These are phyloP conservation scores for Perccottus glenii DNA, from an alignment of 2,113 vertebrate species.

Conservation along the genomic window DNA sequence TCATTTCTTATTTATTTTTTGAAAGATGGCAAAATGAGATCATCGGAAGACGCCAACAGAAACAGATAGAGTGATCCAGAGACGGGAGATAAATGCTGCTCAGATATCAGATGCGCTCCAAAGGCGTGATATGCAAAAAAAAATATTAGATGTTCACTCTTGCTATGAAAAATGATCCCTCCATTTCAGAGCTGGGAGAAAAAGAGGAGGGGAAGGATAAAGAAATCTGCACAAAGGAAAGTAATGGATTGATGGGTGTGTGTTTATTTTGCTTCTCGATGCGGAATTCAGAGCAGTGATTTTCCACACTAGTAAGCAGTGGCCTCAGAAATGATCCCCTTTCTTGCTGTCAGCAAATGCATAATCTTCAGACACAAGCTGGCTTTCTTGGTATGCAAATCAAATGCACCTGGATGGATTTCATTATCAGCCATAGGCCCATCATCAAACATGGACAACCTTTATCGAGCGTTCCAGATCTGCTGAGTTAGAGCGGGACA, in stretches of 20 bases:
- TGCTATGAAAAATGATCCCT: slow-evolving; percentile 43
- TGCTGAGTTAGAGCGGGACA: neutral
- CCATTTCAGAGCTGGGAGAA: slow-evolving; percentile 9
- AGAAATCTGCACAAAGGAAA: slow-evolving; percentile 24
- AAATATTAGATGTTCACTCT: neutral
- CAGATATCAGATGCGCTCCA: slow-evolving; percentile 29
- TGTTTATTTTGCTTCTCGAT: slow-evolving; percentile 60
- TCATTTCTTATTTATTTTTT: slow-evolving; percentile 40
- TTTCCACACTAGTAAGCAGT: slow-evolving; percentile 57
- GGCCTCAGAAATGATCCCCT: slow-evolving; percentile 40
- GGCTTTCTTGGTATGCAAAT: slow-evolving; percentile 53
- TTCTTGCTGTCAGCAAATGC: slow-evolving; percentile 41
- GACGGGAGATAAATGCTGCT: slow-evolving; percentile 13
- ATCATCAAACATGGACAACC: neutral
- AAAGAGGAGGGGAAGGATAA: neutral
- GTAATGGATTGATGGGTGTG: slow-evolving; percentile 47
- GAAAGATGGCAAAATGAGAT: slow-evolving; percentile 11
- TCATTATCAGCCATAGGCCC: neutral
- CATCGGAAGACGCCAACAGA: slow-evolving; percentile 17
- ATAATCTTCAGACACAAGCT: slow-evolving; percentile 41
- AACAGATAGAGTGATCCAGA: slow-evolving; percentile 6
- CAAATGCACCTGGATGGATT: slow-evolving; percentile 44
- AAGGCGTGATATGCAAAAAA: neutral
- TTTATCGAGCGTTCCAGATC: neutral
- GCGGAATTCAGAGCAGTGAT: slow-evolving; percentile 49